phyloP scores from a whole-genome alignment of 2,113 vertebrate genomes.

The Nothocercus julius region DNA sequence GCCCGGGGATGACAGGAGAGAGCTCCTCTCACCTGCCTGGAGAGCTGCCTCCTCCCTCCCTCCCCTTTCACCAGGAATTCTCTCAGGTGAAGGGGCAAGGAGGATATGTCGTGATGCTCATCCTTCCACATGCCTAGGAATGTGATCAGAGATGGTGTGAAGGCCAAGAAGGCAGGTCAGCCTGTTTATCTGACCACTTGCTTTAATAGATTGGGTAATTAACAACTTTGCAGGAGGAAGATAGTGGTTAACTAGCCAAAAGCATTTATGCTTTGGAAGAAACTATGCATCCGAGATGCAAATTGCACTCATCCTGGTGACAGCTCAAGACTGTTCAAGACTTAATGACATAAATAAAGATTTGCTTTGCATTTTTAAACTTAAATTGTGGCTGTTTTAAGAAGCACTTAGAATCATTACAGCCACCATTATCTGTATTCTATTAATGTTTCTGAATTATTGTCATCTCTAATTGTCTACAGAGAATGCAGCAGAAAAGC shows the following conservation, averaged over 20 bases:
- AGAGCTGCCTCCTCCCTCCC: not conserved
- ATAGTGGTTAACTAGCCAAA: conserved; percentile 12
- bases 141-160: not conserved
- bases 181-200: not conserved
- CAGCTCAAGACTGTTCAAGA: not conserved
- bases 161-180: not conserved
- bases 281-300: conserved; percentile 15
- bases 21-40: not conserved
- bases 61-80: not conserved
- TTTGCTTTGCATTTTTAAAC: not conserved
- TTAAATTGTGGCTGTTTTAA: not conserved
- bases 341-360: not conserved
- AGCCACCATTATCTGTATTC: not conserved
- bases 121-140: not conserved
- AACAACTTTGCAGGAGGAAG: conserved; percentile 22
- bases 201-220: conserved; percentile 6
- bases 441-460: not conserved
- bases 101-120: not conserved
- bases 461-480: not conserved
- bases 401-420: not conserved
- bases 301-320: not conserved
- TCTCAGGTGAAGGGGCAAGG: not conserved
- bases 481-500: not conserved
- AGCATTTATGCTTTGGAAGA: conserved; percentile 25
- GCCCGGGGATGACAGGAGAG: accelerated